Evolutionary conservation across 2,888 invertebrate genomes (phyloP), one percentile per base, ranked within the genome.

Genomic region (Oscheius sp.): DNA sequence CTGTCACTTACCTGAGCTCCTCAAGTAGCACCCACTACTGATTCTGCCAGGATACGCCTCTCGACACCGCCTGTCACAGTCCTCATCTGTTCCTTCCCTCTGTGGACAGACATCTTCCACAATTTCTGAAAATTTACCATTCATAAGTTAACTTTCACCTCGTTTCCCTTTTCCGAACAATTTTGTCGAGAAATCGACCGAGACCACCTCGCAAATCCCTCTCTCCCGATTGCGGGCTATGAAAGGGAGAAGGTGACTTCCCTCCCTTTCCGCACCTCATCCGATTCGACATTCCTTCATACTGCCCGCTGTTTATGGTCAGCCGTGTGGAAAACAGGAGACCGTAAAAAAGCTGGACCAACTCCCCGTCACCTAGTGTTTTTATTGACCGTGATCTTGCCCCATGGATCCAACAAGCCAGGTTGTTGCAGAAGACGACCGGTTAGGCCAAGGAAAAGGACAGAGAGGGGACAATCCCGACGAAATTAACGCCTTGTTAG

Each of bases 51-150:
- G 79, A 68, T 80, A 80, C 7, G 73, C 59, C 33, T 74, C 72
- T 21, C 75, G 65, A 70, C 84, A 84, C 32, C 75, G 66, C 29
- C 74, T 50, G 68, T 84, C 82, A 47, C 84, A 84, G 50, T 84
- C 82, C 21, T 59, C 70, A 73, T 84, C 84, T 50, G 75, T 78
- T 9, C 84, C 84, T 66, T 84, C 82, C 29, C 81, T 73, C 59
- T 84, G 84, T 32, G 82, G 79, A 58, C 84, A 84, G 35, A 84
- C 77, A 50, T 84, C 84, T 47, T 84, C 84, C 29, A 74, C 73
- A 60, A 82, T 76, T 53, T 84, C 84, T 84, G 74, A 65, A 78
- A 58, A 32, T 9, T 47, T 29, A 48, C 21, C 37, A 35, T 35
- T 60, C 1, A 13, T 60, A 37, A 32, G 33, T 63, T 13, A 2